Evolutionary conservation across 2,113 vertebrate genomes (phyloP), one percentile per base, ranked within the genome.

Genomic region (Notothenia coriiceps): DNA sequence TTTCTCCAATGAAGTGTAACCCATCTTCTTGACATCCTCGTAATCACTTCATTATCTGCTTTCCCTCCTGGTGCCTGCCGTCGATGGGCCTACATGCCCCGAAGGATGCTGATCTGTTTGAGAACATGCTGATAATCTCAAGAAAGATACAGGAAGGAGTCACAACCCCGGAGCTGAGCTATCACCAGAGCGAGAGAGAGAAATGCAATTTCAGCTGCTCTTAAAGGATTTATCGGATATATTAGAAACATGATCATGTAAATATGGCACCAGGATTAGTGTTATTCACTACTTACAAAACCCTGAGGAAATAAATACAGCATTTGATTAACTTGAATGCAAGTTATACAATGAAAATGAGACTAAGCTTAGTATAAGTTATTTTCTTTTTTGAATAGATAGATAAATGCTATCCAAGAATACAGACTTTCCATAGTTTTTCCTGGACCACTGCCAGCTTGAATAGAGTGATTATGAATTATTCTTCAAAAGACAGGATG

Each of bases 351-450:
- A 40, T 62, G 51, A 74, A 73, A 77, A 72, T 55, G 9, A 85
- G 47, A 35, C 43, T 33, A 77, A 15, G 14, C 54, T 54, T 54
- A 20, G 65, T 70, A 61, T 54, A 73, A 40, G 72, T 75, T n/a
- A 47, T 66, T 77, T 74, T 77, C 29, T 50, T 70, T 20, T 65
- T 46, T 61, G 55, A 70, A 55, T 15, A 69, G 77, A 77, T 84
- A 71, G 82, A 87, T 84, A 80, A 86, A 86, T 64, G 63, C 77
- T 86, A 86, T 90, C 86, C 54, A 22, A 86, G 85, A 88, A 80
- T 87, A 80, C 81, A 86, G 71, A 66, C 50, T 78, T 80, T 87
- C 70, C 70, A 81, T 64, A 70, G 88, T 86, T 89, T 92, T 85
- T 87, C 56, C 88, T 90, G 88, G 88, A 87, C 10, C 70, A 33